Evolutionary conservation across 2,113 vertebrate genomes (phyloP), one percentile per base, ranked within the genome.

Genomic region (Eudyptes chrysolophus): DNA sequence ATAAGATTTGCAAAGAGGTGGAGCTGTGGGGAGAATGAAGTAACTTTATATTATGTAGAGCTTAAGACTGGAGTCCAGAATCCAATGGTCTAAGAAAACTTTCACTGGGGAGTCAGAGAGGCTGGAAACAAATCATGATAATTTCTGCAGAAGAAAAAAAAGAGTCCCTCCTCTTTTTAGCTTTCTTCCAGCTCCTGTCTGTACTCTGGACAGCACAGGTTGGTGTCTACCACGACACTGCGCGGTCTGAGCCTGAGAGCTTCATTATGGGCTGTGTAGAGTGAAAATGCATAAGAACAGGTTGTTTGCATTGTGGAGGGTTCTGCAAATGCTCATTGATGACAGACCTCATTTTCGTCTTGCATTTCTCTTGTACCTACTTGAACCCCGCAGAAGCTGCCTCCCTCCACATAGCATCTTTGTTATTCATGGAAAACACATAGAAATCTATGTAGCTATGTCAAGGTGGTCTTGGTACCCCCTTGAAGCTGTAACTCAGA

Each of bases 401-500:
- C 40, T 87, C 24, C 51, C 49, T 71, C 10, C 75, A 4, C 13
- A 5, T 17, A 60, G 36, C 27, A 51, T 64, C 61, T 58, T 84
- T 21, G 44, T 55, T 24, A 1, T 72, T 54, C 17, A 7, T 77
- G 48, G 61, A n/a, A 90, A 93, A 26, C 40, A 70, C 18, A 22
- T 15, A 69, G 72, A 85, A 88, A 95, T 90, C 77, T 70, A 71
- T 57, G 52, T 77, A 18, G 1, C 57, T 96, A 6, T 84, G 49
- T 89, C 51, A 84, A 21, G 44, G 46, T 95, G 80, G 55, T 87
- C 62, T 84, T 46, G 42, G 75, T 92, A 44, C 87, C 51, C 51
- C 34, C 69, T 70, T 61, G 51, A 90, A 88, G 34, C 36, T 90
- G n/a, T 80, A 84, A 84, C 91, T 98, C 81, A 75, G 61, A 96